Evolutionary conservation across 53 echinoderm and acorn worm species (phyloP), one percentile per base, ranked within the genome.

Genomic region (Stichopus horrens): DNA sequence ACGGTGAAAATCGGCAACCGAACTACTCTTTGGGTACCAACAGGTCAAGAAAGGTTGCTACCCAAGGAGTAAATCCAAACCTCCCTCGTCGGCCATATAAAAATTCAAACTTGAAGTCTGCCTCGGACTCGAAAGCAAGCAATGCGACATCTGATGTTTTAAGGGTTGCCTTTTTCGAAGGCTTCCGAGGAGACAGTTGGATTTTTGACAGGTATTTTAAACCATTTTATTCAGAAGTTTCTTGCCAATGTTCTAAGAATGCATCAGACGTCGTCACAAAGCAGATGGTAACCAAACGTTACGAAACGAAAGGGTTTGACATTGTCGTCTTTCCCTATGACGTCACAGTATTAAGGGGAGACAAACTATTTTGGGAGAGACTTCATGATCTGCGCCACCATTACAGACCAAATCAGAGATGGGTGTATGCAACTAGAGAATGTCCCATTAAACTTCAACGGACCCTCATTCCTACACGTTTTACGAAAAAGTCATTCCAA

Each of bases 361-460:
- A 85, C 23, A 85, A 85, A 9, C 52, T 85, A 63, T 85, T 85
- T 85, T 85, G 85, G 85, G 85, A 59, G 9, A 58, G 67, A 9
- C 85, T 85, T 51, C 85, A 85, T 18, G 85, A 85, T 22, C 21
- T 85, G 21, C 85, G 85, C 11, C n/a, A 66, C 23, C 11, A 14
- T 16, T 7, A 67, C 2, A 22, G 67, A 52, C 85, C 85, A 8
- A 9, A 66, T n/a, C 87, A 87, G 11, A 53, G 58, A 57, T 87
- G 87, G 87, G 74, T 87, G 54, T 87, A 87, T 57, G 87, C 87
- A 52, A 87, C 87, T 7, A 74, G 87, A 23, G 87, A 87, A 21
- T 23, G 74, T 75, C 74, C 87, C 21, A 52, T 87, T 57, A 87
- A 75, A n/a, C 54, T 87, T 8, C n/a, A 54, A 19, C n/a, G 75